A percentile compares a stretch with the other conserved stretches of the same genome.
phyloP scores from a whole-genome alignment of 1,140 invertebrate genomes.

The Drosophila ironensis region DNA sequence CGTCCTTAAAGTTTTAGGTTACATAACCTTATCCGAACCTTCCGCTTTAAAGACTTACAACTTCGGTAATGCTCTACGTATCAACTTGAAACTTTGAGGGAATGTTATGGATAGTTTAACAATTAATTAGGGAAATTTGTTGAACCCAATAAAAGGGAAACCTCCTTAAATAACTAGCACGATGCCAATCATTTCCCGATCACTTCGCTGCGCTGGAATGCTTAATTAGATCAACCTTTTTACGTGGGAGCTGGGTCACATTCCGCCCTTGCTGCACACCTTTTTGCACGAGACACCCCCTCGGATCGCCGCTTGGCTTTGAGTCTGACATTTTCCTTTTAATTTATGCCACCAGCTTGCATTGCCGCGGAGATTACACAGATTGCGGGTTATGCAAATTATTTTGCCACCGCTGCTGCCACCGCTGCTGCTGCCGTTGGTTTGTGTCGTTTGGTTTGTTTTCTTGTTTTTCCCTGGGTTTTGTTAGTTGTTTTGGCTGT shows the following conservation, averaged over 20 bases:
- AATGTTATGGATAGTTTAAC: no score
- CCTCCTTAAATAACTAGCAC: no score
- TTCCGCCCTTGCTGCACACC: background rate
- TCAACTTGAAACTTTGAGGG: no score
- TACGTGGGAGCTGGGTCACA: constrained; percentile 14
- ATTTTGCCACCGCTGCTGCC: constrained; percentile 51
- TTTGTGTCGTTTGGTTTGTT: background rate
- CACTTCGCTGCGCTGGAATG: no score
- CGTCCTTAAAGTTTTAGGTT: no score
- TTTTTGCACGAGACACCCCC: background rate
- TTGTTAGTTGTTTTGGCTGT: no score
- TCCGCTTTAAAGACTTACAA: no score
- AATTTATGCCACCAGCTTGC: constrained; percentile 53
- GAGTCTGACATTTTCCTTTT: constrained; percentile 53
- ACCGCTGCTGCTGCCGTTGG: constrained; percentile 4
- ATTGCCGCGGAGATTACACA: constrained; percentile 25
- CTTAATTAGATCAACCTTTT: constrained; percentile 24
- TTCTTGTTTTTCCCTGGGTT: background rate
- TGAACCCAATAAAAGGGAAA: no score
- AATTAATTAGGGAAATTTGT: no score
- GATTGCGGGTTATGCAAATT: constrained; percentile 64
- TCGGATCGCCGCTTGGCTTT: background rate
- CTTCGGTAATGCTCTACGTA: no score
- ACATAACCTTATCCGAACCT: no score
- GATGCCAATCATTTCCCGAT: no score